Evolutionary conservation across 2,888 invertebrate species (phyloP), one percentile per base, ranked within the genome.

Genomic region (Myathropa florea): DNA sequence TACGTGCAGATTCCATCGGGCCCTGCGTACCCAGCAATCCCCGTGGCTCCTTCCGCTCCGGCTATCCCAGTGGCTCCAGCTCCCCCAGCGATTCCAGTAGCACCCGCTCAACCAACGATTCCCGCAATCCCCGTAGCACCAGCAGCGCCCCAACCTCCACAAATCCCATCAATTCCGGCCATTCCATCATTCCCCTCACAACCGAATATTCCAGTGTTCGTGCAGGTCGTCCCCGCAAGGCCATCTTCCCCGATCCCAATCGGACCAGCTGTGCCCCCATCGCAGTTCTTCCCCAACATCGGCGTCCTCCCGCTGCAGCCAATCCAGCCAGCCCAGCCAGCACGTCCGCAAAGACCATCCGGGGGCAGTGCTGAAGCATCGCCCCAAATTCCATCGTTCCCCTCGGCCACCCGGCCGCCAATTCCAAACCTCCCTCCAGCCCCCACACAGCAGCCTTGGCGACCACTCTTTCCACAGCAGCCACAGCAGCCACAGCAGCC

Each of bases 291-390:
- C 53, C 89, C 89, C 6, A 88, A 88, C 0, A 88, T 90, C 3
- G 89, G 90, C 1, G 89, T 90, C 3, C 91, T 91, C 24, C 86
- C 86, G 23, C 63, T 83, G 0, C 88, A 88, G 53, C 84, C 84
- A 10, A 12, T 70, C 1, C 67, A 75, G 21, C 85, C 85, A 10
- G 9, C 59, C 9, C 82, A 55, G 23, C 70, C 86, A 14, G 9
- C 53, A 2, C 84, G 91, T 23, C 89, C 91, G 0, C 91, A 91
- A 72, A 90, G 90, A 63, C 90, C 90, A 14, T 90, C 91, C 4
- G 83, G 89, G 3, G 92, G 92, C 59, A 91, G 91, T 9, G 91
- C 91, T 0, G 91, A 91, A 63, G 92, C 91, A 9, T 86, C 91
- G 0, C 92, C 92, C 9, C 92, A 92, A 82, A 92, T 92, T 78